Base-by-base conservation (phyloP, 2,113 vertebrate genomes). In the Gobiocypris rarus region DNA sequence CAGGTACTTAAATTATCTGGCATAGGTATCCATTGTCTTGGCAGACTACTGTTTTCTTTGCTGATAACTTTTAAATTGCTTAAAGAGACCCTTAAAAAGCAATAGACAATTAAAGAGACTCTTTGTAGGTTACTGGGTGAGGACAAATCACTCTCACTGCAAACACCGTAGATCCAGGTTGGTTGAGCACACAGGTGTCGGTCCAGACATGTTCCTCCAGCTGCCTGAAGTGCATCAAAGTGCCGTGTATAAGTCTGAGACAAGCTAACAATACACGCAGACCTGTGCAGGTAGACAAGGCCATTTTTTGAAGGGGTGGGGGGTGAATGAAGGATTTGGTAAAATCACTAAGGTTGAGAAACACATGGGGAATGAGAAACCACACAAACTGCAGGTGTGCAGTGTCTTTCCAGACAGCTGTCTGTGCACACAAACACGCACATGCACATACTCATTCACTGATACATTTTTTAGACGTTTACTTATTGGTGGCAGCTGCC, bases 361-460 rank as follows among this genome's bases (percentile, higher is more conserved):
- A 75, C 22, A 54, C 15, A 50, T 14, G 4, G 73, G 63, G 31
- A 85, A 82, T 58, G 70, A 81, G 84, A 24, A 69, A 69, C 26
- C 63, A n/a, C 67, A 48, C 70, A 58, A 38, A 77, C 48, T 86
- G 73, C 84, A 86, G 84, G 84, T 86, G 84, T 82, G 74, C 61
- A 3, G 28, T 11, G 17, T 67, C 17, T 67, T 75, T 61, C 50
- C 61, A 65, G 58, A 65, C 77, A 80, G 77, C 77, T 67, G 77
- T 80, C 48, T 19, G 3, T 15, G 45, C 58, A 58, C 65, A 71
- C 67, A 79, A 19, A 69, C 63, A 73, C 31, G 24, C 69, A 48
- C 75, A 75, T 15, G 70, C 65, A 43, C 45, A 74, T n/a, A 43
- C 84, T 81, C 76, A 75, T 80, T 69, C 56, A 77, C 84, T 5